Conservation (phyloP, 2,113 vertebrate genomes). For the Protobothrops flavoviridis region DNA sequence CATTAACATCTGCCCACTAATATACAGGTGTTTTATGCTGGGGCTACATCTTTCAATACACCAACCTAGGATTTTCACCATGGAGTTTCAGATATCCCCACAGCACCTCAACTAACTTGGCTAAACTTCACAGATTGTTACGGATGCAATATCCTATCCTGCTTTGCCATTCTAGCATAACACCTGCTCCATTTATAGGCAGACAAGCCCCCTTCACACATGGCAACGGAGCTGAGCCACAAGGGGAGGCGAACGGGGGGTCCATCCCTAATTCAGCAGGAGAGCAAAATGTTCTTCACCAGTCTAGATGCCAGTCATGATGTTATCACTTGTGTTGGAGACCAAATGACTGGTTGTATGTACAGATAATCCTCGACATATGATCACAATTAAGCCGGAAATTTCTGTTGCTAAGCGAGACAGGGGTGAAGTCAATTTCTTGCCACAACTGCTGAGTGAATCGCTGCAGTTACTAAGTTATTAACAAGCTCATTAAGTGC, state of each 20-base stretch:
- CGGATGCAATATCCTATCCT: neutral
- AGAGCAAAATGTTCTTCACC: neutral
- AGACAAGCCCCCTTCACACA: neutral
- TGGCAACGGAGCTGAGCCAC: neutral
- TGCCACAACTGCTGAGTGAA: neutral
- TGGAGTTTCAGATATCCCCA: neutral
- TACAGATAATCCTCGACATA: neutral
- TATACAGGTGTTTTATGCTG: neutral
- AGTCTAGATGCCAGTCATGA: neutral
- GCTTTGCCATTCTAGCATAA: neutral
- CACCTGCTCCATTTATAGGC: neutral
- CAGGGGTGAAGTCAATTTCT: neutral
- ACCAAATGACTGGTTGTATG: neutral
- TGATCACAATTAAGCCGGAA: neutral
- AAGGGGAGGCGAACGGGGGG: neutral
- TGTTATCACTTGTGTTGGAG: neutral
- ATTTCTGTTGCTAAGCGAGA: neutral
- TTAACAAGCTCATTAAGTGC: neutral
- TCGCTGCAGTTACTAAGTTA: neutral
- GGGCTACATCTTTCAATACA: neutral
- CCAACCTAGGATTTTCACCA: neutral
- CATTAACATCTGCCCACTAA: neutral
- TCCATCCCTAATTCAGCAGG: neutral
- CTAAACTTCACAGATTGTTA: neutral
- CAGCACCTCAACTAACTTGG: neutral